Base-by-base conservation (phyloP, 2,797 vertebrate genomes). In the Alcedo atthis region DNA sequence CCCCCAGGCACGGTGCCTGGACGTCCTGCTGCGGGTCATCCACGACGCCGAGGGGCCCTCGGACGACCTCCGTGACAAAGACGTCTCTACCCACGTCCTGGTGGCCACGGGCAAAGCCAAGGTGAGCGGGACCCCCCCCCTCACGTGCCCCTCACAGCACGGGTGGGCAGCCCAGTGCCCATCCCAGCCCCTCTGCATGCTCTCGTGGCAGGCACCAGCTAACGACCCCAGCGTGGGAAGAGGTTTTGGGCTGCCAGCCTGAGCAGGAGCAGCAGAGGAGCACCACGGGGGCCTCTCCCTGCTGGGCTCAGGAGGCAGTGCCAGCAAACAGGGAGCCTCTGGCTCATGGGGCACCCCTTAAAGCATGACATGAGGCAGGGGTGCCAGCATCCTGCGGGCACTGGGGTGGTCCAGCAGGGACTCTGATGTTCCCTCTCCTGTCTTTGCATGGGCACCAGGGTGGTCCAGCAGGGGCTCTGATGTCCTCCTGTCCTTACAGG, bases 11-110 rank as follows among this genome's bases (percentile, higher is more conserved):
- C 26, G 18, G 42, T 73, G 42, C 17, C 40, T 57, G 69, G 69
- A 46, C 15, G 45, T 42, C 18, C 18, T 73, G n/a, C 54, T 73
- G 69, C 69, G 45, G 53, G 53, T 45, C 43, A 46, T 45, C 59
- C 97, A 98, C 71, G 68, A 82, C 28, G 86, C 95, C 19, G 97
- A 98, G 51, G 40, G 94, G 25, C 81, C 98, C 73, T 97, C 85
- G 1, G 82, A 73, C 13, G 97, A 97, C 61, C 93, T 97, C 6
- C 81, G 32, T 18, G 93, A 89, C 10, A 94, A 93, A 28, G 96
- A 97, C 33, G 62, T 98, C 70, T 95, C 58, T 24, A 53, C 88
- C 10, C 98, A 98, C 64, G 95, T 97, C 20, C 66, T 22, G 7
- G 8, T 61, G 7, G 98, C 98, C 25, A 95, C 88, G 14, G 81